These are phyloP conservation scores for Caenorhabditis zanzibari DNA, from an alignment of 2,888 invertebrate species.

Conservation along the genomic window DNA sequence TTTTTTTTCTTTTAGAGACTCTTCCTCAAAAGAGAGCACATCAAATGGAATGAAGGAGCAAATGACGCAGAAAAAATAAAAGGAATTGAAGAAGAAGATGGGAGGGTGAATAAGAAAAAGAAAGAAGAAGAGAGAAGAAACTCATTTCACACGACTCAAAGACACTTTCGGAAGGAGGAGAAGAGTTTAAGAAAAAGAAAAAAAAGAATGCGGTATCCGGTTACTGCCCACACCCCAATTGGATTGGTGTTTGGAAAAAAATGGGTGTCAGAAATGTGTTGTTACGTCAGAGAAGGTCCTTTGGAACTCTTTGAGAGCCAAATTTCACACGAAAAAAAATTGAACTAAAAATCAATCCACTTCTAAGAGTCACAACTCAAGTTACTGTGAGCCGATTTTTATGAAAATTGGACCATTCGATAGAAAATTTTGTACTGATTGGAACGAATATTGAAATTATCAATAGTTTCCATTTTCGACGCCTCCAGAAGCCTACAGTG, in stretches of 20 bases:
- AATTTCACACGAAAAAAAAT: no score
- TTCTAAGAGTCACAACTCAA: no score
- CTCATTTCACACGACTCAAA: conserved; percentile 52
- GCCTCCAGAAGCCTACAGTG: no score
- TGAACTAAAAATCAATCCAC: no score
- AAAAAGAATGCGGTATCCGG: background rate
- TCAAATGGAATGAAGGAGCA: conserved; percentile 64
- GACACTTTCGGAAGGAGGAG: conserved; percentile 5
- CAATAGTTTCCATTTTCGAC: no score
- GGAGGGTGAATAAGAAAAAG: background rate
- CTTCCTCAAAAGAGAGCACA: conserved; percentile 38
- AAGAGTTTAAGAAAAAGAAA: background rate
- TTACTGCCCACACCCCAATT: no score
- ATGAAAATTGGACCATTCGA: no score
- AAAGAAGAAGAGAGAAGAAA: conserved; percentile 36
- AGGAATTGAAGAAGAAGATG: conserved; percentile 13
- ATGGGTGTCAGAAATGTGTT: no score
- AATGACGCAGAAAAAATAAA: conserved; percentile 57
- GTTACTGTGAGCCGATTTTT: no score
- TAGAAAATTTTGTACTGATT: background rate
- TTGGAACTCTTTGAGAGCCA: no score
- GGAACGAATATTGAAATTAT: background rate
- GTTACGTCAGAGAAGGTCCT: no score
- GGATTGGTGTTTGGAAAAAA: no score
- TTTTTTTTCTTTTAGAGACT: background rate